Conservation (phyloP, 1,140 invertebrate genomes). For the Zaprionus capensis region DNA sequence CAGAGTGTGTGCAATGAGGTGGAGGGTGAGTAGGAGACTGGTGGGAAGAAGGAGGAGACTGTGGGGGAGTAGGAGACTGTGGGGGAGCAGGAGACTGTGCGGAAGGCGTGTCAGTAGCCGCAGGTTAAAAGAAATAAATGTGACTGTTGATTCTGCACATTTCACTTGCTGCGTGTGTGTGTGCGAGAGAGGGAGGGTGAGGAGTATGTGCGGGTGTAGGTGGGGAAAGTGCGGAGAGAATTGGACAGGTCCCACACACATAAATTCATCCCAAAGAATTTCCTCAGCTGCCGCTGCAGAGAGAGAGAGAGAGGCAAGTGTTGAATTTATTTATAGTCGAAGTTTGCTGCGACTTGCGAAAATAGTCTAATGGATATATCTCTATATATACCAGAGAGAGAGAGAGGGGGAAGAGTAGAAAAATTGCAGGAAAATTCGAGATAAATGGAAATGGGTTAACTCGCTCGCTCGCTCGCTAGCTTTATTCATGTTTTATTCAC, state of each 20-base stretch:
- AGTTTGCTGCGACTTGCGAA: slow-evolving; percentile 46
- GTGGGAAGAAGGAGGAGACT: too few relatives aligned
- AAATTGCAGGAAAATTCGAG: slow-evolving; percentile 46
- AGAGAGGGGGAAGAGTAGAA: not conserved
- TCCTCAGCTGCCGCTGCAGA: slow-evolving; percentile 36
- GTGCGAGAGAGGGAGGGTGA: not conserved
- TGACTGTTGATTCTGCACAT: slow-evolving; percentile 70
- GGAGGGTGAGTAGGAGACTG: not conserved
- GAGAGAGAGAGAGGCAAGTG: slow-evolving; percentile 50
- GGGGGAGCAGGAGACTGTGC: not conserved
- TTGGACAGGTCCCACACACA: slow-evolving; percentile 64
- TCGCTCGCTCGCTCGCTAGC: slow-evolving; percentile 22
- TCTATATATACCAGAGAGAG: slow-evolving; percentile 5
- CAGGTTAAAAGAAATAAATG: slow-evolving; percentile 63
- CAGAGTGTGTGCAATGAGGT: not conserved
- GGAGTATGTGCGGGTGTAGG: not conserved
- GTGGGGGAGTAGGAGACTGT: not conserved
- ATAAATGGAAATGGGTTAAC: slow-evolving; percentile 79
- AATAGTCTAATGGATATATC: slow-evolving; percentile 44
- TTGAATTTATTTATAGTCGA: slow-evolving; percentile 75
- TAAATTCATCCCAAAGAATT: slow-evolving; percentile 69
- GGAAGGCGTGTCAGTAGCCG: slow-evolving; percentile 18
- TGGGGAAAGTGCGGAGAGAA: slow-evolving; percentile 2
- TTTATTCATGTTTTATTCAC: slow-evolving; percentile 67
- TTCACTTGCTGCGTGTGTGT: slow-evolving; percentile 34